Percentiles rank a stretch among this genome's conserved stretches.
Evolutionary conservation across 2,113 vertebrate genomes (phyloP).

Genomic region (Ophiodon elongatus): DNA sequence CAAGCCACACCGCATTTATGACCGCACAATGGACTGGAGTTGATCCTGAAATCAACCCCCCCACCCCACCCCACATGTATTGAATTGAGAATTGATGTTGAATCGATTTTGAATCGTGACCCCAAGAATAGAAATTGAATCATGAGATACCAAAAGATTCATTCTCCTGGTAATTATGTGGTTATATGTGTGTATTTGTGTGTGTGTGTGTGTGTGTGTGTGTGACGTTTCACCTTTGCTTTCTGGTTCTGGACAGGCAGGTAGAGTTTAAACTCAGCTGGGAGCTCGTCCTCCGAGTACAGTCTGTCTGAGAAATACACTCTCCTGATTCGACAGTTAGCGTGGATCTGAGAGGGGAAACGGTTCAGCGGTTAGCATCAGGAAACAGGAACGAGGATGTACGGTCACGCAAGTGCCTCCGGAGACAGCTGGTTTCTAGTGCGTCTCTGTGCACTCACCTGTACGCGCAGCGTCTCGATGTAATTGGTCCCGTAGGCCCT

Average conservation of each 20-base stretch:
- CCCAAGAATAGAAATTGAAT: neutral
- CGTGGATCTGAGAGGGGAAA: slow-evolving; percentile 89
- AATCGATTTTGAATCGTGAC: neutral
- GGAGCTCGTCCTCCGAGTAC: slow-evolving; percentile 96
- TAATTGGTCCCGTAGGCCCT: slow-evolving; percentile 97
- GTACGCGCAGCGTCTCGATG: slow-evolving; percentile 94
- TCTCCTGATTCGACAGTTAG: slow-evolving; percentile 95
- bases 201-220: neutral
- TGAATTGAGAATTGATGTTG: neutral
- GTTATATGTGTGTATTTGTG: neutral
- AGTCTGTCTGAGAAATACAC: slow-evolving; percentile 98
- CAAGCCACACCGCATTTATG: neutral
- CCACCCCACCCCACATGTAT: too few relatives aligned
- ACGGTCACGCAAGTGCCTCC: neutral
- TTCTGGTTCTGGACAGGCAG: slow-evolving; percentile 95
- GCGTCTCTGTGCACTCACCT: slow-evolving; percentile 81
- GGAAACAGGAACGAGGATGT: neutral
- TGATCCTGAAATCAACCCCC: neutral
- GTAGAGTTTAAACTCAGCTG: slow-evolving; percentile 97
- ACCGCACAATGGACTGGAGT: neutral
- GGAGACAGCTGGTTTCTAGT: neutral
- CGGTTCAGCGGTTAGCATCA: neutral
- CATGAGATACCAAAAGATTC: neutral
- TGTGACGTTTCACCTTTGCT: slow-evolving; percentile 88
- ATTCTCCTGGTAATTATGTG: neutral